Conservation (phyloP, 2,888 invertebrate species). For the Aphodius sticticus region DNA sequence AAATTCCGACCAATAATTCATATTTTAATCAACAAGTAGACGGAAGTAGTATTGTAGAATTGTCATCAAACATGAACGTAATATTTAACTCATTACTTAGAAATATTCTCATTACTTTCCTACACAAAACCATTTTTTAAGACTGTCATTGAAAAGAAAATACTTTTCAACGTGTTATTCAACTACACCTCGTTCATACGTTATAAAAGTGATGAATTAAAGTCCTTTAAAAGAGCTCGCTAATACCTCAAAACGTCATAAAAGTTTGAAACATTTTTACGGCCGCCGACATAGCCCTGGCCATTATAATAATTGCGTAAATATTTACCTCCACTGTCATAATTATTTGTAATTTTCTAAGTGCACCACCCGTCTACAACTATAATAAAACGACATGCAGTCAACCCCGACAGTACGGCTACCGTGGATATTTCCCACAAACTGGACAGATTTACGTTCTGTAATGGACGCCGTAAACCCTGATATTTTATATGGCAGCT, state of each 20-base stretch:
- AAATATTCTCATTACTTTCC: too few relatives aligned
- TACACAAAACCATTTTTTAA: too few relatives aligned
- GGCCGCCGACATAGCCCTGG: not conserved
- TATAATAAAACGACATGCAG: not conserved
- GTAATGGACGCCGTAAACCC: conserved; percentile 4
- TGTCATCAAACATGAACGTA: too few relatives aligned
- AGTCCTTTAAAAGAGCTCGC: not conserved
- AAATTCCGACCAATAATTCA: too few relatives aligned
- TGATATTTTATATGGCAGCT: not conserved
- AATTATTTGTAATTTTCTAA: conserved; percentile 4
- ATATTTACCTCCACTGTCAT: not conserved
- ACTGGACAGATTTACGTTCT: not conserved
- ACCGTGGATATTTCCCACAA: not conserved
- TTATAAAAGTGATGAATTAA: not conserved
- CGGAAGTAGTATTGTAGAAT: too few relatives aligned
- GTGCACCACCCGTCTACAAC: not conserved
- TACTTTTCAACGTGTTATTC: not conserved
- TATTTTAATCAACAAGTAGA: too few relatives aligned
- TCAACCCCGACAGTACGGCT: not conserved
- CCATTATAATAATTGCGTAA: conserved; percentile 4
- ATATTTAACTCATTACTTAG: too few relatives aligned
- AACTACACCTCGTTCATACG: not conserved
- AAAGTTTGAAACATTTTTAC: not conserved
- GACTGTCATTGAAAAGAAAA: too few relatives aligned
- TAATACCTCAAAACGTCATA: not conserved